Evolutionary conservation across 1,140 invertebrate genomes (phyloP).

Genomic region (Dreissena rostriformis): DNA sequence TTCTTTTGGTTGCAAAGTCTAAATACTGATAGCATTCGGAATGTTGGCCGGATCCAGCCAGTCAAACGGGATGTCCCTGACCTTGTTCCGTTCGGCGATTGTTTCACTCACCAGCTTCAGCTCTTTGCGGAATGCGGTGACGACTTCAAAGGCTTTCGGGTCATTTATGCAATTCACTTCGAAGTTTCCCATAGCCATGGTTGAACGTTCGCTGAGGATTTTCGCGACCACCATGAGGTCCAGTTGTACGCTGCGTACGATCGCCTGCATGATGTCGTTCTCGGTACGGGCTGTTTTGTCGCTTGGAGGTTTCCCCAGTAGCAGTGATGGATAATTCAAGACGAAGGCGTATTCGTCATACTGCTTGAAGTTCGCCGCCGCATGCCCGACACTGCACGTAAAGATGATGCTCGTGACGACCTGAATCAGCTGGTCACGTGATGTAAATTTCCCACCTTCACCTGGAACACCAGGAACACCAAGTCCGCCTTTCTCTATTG

Average conservation of each 20-base stretch:
- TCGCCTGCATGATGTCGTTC: neutral
- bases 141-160: conserved; percentile 78
- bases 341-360: conserved; percentile 80
- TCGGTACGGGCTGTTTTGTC: conserved; percentile 73
- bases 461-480: conserved; percentile 64
- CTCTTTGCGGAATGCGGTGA: conserved; percentile 74
- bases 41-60: neutral
- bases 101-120: neutral
- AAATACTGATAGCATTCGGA: conserved; percentile 34
- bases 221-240: conserved; percentile 82
- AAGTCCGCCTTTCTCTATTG: conserved; percentile 11
- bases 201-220: conserved; percentile 81
- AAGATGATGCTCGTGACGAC: conserved; percentile 78
- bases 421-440: conserved; percentile 74
- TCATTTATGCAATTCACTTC: conserved; percentile 82
- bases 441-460: conserved; percentile 61
- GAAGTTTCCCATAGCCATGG: conserved; percentile 82
- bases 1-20: neutral
- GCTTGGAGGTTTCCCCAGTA: conserved; percentile 75
- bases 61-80: neutral
- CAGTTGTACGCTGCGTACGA: conserved; percentile 64
- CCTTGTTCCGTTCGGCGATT: conserved; percentile 2
- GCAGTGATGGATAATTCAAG: conserved; percentile 80
- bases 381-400: conserved; percentile 80
- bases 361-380: conserved; percentile 80